These are phyloP conservation scores for Drosophila hamatofila DNA, from an alignment of 2,888 invertebrate genomes.

Conservation along the genomic window DNA sequence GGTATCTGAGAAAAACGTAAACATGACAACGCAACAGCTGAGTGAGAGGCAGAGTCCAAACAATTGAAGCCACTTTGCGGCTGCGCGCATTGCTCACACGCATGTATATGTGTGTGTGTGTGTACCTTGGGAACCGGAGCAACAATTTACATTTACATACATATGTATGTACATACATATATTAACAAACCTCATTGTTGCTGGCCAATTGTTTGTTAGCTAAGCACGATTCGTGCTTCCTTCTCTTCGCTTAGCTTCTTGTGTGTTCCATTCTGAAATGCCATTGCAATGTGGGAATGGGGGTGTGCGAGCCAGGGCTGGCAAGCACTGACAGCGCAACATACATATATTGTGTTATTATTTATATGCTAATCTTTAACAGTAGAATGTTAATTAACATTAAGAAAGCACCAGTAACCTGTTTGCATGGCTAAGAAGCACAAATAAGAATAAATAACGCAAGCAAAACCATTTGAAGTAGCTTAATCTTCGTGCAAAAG, in stretches of 20 bases:
- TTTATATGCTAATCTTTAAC: not conserved
- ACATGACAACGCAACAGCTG: constrained; percentile 48
- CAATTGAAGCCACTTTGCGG: constrained; percentile 45
- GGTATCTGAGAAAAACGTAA: constrained; percentile 35
- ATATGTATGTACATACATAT: not conserved
- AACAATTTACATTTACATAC: constrained; percentile 37
- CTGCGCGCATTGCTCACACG: constrained; percentile 39
- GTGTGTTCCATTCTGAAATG: constrained; percentile 8
- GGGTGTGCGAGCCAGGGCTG: constrained; percentile 33
- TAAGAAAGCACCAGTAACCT: not conserved
- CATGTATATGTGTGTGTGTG: constrained; percentile 3
- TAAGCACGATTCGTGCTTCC: constrained; percentile 15
- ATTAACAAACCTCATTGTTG: constrained; percentile 17
- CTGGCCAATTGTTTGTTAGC: constrained; percentile 23
- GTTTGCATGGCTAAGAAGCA: not conserved
- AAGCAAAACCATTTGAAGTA: not conserved
- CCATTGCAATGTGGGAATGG: constrained; percentile 22
- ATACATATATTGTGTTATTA: not conserved
- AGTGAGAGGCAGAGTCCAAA: constrained; percentile 30
- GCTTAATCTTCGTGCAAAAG: constrained; percentile 14
- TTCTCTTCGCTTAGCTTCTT: constrained; percentile 11
- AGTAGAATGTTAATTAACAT: not conserved
- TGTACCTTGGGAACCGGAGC: constrained; percentile 39
- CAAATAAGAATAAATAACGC: too few relatives aligned
- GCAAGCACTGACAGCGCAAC: not conserved